phyloP scores from a whole-genome alignment of 2,113 vertebrate species.

The Platichthys flesus region DNA sequence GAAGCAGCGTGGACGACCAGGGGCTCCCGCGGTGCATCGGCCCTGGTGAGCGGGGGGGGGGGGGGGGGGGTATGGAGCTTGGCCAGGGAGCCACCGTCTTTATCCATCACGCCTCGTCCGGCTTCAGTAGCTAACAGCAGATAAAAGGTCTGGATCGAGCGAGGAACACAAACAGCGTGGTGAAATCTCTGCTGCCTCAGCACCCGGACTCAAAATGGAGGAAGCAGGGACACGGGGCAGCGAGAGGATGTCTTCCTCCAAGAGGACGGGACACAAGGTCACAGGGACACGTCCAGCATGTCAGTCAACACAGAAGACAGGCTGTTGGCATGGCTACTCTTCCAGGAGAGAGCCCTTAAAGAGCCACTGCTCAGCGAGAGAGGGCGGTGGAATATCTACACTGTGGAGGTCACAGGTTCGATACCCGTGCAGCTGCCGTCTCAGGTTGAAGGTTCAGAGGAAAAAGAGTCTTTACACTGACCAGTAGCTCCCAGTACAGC shows the following conservation, averaged over 20 bases:
- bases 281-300: constrained; percentile 22
- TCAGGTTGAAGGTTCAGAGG: too few relatives aligned
- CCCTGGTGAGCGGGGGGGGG: too few relatives aligned
- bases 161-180: neutral
- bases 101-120: constrained; percentile 36
- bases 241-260: neutral
- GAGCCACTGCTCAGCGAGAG: too few relatives aligned
- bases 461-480: neutral
- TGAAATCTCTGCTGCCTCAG: constrained; percentile 52
- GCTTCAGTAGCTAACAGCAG: constrained; percentile 24
- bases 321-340: constrained; percentile 1
- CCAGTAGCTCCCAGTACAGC: too few relatives aligned
- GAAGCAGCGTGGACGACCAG: neutral
- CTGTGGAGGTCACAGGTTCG: too few relatives aligned
- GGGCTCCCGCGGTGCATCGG: too few relatives aligned
- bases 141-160: neutral
- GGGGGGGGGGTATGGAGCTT: neutral
- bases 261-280: constrained; percentile 43
- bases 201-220: constrained; percentile 57
- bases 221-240: constrained; percentile 33
- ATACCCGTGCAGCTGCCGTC: too few relatives aligned
- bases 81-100: constrained; percentile 32
- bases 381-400: too few relatives aligned
- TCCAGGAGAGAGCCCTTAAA: too few relatives aligned
- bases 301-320: constrained; percentile 14